Conservation (phyloP, 2,888 invertebrate genomes). For the Phyllotreta cruciferae region DNA sequence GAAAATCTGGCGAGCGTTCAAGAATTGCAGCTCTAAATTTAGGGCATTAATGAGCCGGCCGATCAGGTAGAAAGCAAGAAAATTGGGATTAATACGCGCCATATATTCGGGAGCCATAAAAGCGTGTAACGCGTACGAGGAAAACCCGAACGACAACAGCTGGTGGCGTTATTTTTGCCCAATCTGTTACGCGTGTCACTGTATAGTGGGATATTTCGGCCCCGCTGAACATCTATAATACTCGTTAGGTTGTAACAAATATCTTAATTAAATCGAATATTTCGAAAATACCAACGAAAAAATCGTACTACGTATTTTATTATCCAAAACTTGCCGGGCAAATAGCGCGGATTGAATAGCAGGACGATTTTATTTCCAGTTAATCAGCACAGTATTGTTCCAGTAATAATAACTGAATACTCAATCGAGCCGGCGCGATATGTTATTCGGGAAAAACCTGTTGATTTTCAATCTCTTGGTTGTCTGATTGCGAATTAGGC, state of each 20-base stretch:
- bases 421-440: not conserved
- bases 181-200: constrained; percentile 47
- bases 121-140: constrained; percentile 41
- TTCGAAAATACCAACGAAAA: constrained; percentile 2
- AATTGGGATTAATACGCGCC: constrained; percentile 41
- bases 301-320: too few relatives aligned
- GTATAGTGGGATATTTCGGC: constrained; percentile 39
- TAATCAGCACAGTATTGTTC: too few relatives aligned
- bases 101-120: constrained; percentile 43
- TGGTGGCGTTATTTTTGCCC: constrained; percentile 46
- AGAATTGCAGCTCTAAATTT: constrained; percentile 15
- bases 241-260: constrained; percentile 13
- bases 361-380: too few relatives aligned
- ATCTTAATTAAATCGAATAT: not conserved
- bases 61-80: constrained; percentile 32
- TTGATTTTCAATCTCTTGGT: constrained; percentile 24
- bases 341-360: too few relatives aligned
- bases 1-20: too few relatives aligned
- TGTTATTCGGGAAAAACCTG: constrained; percentile 22
- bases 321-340: too few relatives aligned
- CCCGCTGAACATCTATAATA: constrained; percentile 24
- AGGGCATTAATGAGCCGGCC: constrained; percentile 24
- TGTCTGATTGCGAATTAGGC: constrained; percentile 22
- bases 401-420: not conserved
- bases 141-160: constrained; percentile 43